Evolutionary conservation across 2,888 invertebrate genomes (phyloP).

Genomic region (Orthosia gothica): DNA sequence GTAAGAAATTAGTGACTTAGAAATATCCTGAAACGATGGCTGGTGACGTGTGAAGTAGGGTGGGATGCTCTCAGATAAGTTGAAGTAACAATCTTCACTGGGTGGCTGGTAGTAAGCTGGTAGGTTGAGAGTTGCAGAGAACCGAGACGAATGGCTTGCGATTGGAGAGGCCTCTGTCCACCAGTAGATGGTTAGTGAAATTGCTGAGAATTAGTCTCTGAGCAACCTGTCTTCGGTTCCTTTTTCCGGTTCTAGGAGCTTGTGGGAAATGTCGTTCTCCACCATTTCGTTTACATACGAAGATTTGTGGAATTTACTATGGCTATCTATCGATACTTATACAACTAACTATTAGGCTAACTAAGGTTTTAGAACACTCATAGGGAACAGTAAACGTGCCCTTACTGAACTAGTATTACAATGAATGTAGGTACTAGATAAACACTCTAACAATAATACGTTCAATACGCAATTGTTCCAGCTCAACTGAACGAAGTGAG

Average conservation of each 20-base stretch:
- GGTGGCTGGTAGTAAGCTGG: not conserved
- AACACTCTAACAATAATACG: not conserved
- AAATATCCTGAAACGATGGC: not conserved
- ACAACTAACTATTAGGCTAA: no score
- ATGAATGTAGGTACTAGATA: not conserved
- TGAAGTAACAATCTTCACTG: not conserved
- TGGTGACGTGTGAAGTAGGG: not conserved
- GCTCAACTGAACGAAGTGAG: constrained; percentile 90
- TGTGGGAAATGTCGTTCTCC: not conserved
- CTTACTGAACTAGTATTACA: no score
- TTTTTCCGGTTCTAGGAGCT: not conserved
- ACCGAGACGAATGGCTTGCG: not conserved
- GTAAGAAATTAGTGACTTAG: no score
- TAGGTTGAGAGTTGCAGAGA: not conserved
- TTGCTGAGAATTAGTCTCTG: not conserved
- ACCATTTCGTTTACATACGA: no score
- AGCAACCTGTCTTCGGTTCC: not conserved
- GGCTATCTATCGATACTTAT: no score
- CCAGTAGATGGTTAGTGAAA: not conserved
- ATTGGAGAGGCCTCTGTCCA: no score
- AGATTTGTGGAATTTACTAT: no score
- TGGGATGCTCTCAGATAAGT: not conserved
- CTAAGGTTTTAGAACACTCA: no score
- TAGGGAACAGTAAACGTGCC: no score
- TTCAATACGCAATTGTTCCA: not conserved